Evolutionary conservation across 2,797 vertebrate genomes (phyloP).

Genomic region (Lagodon rhomboides): DNA sequence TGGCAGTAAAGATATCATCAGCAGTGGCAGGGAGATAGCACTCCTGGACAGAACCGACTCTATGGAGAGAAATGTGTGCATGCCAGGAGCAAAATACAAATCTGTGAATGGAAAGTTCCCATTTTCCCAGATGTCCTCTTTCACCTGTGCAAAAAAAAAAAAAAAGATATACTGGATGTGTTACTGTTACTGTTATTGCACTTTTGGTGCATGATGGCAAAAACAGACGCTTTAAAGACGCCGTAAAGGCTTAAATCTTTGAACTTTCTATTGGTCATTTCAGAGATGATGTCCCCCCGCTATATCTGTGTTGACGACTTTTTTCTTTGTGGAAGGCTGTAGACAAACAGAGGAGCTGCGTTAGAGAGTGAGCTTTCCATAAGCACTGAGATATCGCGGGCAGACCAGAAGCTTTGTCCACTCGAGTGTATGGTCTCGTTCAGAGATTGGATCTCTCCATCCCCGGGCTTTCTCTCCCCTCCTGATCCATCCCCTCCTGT

Average conservation of each 20-base stretch:
- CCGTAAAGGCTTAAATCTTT: slow-evolving; percentile 15
- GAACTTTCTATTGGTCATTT: slow-evolving; percentile 22
- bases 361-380: slow-evolving; percentile 47
- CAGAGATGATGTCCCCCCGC: slow-evolving; percentile 10
- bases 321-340: slow-evolving; percentile 26
- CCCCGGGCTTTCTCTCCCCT: slow-evolving; percentile 45
- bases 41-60: slow-evolving; percentile 21
- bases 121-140: slow-evolving; percentile 12
- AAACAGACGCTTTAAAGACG: slow-evolving; percentile 8
- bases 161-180: neutral
- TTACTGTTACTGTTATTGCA: slow-evolving; percentile 17
- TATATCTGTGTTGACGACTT: slow-evolving; percentile 21
- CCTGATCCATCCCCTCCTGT: slow-evolving; percentile 51
- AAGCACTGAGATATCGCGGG: slow-evolving; percentile 59
- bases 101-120: slow-evolving; percentile 4
- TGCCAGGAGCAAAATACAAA: slow-evolving; percentile 22
- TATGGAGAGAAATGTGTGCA: slow-evolving; percentile 18
- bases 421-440: slow-evolving; percentile 57
- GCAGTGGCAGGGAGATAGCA: slow-evolving; percentile 31
- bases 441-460: slow-evolving; percentile 69
- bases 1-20: slow-evolving; percentile 41
- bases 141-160: slow-evolving; percentile 15
- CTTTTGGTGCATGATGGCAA: slow-evolving; percentile 17
- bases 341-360: slow-evolving; percentile 44
- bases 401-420: slow-evolving; percentile 65